phyloP scores from a whole-genome alignment of 2,113 vertebrate genomes.

The Galemys pyrenaicus region DNA sequence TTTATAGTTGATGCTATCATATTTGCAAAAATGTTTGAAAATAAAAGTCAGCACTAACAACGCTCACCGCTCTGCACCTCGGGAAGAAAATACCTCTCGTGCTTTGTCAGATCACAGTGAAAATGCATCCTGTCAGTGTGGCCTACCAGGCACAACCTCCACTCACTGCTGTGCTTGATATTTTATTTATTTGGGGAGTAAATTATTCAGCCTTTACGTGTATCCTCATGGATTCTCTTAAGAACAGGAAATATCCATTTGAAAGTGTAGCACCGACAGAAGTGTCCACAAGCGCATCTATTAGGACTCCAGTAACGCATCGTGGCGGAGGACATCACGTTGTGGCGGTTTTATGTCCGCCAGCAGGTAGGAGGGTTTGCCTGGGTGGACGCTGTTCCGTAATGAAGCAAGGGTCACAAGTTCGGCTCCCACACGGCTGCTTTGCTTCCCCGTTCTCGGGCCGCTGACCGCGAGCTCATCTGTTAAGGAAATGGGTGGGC shows the following conservation, averaged over 20 bases:
- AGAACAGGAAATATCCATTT: conserved; percentile 9
- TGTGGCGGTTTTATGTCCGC: neutral
- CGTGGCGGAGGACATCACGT: too few relatives aligned
- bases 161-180: neutral
- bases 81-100: neutral
- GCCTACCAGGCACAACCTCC: neutral
- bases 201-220: conserved; percentile 36
- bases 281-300: neutral
- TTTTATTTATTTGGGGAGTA: conserved; percentile 44
- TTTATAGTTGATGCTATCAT: neutral
- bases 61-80: neutral
- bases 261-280: conserved; percentile 1
- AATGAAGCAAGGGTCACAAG: neutral
- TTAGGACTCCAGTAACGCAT: neutral
- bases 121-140: neutral
- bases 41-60: neutral
- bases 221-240: neutral
- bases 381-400: neutral
- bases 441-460: neutral
- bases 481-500: neutral
- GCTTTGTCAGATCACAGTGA: neutral
- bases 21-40: neutral
- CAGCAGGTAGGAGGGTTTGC: neutral
- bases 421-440: neutral
- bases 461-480: neutral